Evolutionary conservation across 2,888 invertebrate genomes (phyloP), one percentile per base, ranked within the genome.

Genomic region (Caenorhabditis sulstoni): DNA sequence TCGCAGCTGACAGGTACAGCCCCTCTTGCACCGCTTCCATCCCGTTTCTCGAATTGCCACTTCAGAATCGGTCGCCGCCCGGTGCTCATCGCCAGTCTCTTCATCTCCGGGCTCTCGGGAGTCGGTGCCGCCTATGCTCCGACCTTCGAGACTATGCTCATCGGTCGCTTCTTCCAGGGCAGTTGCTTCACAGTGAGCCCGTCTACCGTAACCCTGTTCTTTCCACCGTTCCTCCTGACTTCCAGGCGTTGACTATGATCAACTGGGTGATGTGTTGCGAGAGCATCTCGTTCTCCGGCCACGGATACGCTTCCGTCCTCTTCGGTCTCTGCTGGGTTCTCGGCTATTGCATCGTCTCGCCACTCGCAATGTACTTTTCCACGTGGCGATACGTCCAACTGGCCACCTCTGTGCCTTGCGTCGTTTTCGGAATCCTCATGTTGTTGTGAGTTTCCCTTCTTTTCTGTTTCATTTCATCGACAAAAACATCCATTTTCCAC

Each of bases 341-440:
- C 39, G 87, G 87, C 9, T 87, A 87, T 61, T 82, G 83, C 49
- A 49, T 78, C 1, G 67, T 86, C 14, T 71, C 85, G 3, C 85
- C 86, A 5, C 20, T 87, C 14, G 86, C 87, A 29, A 85, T 85
- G 41, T 82, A 71, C 20, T 59, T 86, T 9, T 45, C 66, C 9
- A 62, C 81, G 50, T 87, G 87, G 87, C 58, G 87, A 44, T 67
- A 76, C 29, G 65, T 87, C 11, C 80, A 85, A 55, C 50, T 84
- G 16, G 66, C 76, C 14, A 82, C 81, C 16, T 82, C 85, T 14
- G 22, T 81, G 29, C 87, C 87, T 16, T 64, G 73, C 35, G 44
- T 84, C 2, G 16, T 87, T 4, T 78, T 82, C 45, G 84, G 81
- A 3, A 44, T 85, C 16, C 5, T 85, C 14, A 75, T 85, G 68